These are phyloP conservation scores for Seladonia tumulorum DNA, from an alignment of 2,888 invertebrate species.

Conservation along the genomic window DNA sequence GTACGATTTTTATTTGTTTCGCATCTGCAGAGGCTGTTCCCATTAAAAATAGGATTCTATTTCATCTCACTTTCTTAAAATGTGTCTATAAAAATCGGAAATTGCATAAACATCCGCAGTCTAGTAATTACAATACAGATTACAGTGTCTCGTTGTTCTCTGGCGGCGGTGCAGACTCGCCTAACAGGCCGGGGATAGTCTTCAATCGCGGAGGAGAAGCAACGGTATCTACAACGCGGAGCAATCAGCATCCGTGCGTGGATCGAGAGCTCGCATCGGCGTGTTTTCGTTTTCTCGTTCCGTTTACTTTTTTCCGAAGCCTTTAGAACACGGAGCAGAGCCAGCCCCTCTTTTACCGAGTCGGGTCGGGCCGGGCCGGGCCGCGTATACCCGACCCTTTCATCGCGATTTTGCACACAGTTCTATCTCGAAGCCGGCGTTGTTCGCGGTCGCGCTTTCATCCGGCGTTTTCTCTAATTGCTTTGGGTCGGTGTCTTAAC, in stretches of 20 bases:
- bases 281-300: constrained; percentile 25
- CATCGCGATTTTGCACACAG: not conserved
- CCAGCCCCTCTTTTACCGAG: not conserved
- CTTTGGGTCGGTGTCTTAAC: not conserved
- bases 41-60: no score
- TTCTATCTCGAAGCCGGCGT: not conserved
- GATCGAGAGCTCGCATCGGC: constrained; percentile 25
- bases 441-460: constrained; percentile 9
- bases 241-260: constrained; percentile 47
- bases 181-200: no score
- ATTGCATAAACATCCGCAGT: no score
- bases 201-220: constrained; percentile 12
- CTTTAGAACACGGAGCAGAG: constrained; percentile 10
- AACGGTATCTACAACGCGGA: constrained; percentile 29
- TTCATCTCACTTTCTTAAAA: no score
- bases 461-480: constrained; percentile 1
- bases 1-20: no score
- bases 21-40: no score
- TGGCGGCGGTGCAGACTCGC: no score
- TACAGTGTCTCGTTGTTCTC: no score
- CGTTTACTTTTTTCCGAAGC: constrained; percentile 16
- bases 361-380: not conserved
- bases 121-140: no score
- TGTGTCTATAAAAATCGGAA: no score
- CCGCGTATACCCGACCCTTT: not conserved